Percentiles rank a stretch among this genome's conserved stretches.
phyloP scores from a whole-genome alignment of 2,113 vertebrate genomes.

The Geococcyx californianus region DNA sequence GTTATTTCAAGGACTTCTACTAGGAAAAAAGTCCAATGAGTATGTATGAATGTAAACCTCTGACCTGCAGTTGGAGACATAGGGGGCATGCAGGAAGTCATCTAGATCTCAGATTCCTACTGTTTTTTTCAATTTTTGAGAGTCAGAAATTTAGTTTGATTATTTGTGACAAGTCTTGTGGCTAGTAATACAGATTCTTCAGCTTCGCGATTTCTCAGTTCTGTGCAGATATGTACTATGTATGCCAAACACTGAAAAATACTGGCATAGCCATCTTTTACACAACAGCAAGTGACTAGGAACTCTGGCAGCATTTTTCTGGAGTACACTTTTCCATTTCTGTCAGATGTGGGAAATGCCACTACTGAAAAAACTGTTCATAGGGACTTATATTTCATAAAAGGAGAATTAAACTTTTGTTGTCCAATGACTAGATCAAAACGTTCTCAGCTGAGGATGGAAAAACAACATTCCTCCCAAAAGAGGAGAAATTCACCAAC shows the following conservation, averaged over 20 bases:
- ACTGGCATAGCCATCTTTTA: background rate
- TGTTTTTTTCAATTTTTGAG: background rate
- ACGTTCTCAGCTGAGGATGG: constrained; percentile 11
- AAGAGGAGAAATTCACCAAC: background rate
- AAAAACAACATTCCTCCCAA: constrained; percentile 37
- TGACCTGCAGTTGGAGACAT: background rate
- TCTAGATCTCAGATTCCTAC: background rate
- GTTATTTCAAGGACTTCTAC: background rate
- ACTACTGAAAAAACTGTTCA: background rate
- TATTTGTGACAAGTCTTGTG: background rate
- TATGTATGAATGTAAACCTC: background rate
- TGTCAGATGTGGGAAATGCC: background rate
- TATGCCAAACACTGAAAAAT: background rate
- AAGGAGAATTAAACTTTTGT: background rate
- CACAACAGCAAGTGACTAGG: background rate
- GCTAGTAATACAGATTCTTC: background rate
- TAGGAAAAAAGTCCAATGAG: background rate
- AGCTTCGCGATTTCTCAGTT: background rate
- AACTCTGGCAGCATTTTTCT: background rate
- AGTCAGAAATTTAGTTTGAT: background rate
- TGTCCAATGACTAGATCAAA: background rate
- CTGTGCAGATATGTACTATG: background rate
- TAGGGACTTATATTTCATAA: background rate
- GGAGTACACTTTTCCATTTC: background rate
- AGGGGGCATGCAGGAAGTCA: background rate